Evolutionary conservation across 2,113 vertebrate genomes (phyloP).

Genomic region (Alectura lathami): DNA sequence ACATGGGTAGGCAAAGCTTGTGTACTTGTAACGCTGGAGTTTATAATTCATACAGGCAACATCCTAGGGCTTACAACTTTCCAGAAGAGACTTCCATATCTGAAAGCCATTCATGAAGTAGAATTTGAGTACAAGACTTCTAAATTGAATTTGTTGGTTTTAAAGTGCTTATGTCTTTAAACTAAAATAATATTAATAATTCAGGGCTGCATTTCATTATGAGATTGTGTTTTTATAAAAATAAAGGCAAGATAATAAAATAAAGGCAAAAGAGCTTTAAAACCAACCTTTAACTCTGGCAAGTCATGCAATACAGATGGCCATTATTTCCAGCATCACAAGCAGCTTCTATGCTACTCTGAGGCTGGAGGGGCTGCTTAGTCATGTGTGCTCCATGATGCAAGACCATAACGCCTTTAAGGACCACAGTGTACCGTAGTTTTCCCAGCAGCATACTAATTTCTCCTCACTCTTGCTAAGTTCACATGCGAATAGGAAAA

Average conservation of each 20-base stretch:
- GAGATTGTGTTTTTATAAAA: not conserved
- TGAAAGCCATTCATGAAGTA: not conserved
- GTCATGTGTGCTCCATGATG: not conserved
- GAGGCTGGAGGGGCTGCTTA: not conserved
- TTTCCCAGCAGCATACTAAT: not conserved
- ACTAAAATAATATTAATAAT: too few species aligned
- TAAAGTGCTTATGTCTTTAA: not conserved
- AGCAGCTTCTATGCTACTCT: not conserved
- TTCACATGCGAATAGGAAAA: not conserved
- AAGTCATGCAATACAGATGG: not conserved
- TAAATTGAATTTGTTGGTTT: not conserved
- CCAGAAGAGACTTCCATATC: not conserved
- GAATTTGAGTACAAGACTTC: not conserved
- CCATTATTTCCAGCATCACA: not conserved
- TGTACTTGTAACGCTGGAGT: not conserved
- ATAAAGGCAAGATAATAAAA: not conserved
- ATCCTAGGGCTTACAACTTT: not conserved
- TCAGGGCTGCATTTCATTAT: not conserved
- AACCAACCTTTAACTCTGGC: not conserved
- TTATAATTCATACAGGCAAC: rapidly evolving
- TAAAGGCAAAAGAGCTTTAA: not conserved
- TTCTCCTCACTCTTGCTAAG: not conserved
- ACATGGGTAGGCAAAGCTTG: not conserved
- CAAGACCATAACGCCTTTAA: not conserved
- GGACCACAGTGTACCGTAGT: not conserved